Conservation (phyloP, 2,113 vertebrate genomes). For the Microcebus lehilahytsara region DNA sequence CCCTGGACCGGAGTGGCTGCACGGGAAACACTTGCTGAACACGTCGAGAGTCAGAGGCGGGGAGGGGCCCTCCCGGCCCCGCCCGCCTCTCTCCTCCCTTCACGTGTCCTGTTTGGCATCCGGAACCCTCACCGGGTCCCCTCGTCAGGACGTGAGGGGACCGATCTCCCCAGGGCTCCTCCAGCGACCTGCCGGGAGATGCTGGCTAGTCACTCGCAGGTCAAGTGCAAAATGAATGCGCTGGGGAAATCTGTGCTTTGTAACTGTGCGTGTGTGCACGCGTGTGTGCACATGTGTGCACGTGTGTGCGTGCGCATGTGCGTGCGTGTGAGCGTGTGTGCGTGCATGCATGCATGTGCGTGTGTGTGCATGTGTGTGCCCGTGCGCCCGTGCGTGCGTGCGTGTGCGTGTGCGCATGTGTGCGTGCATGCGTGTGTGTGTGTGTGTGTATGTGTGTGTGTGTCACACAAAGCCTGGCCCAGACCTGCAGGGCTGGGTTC, state of each 20-base stretch:
- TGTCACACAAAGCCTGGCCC: neutral
- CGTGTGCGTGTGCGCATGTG: too few relatives aligned
- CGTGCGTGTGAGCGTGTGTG: fast-evolving
- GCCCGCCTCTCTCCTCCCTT: neutral
- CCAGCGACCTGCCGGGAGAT: neutral
- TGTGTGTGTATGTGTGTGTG: neutral
- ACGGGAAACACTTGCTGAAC: fast-evolving
- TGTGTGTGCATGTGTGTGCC: too few relatives aligned
- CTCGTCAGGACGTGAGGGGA: neutral
- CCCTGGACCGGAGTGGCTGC: neutral
- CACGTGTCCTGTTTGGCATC: neutral
- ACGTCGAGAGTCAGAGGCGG: fast-evolving
- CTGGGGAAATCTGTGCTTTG: neutral
- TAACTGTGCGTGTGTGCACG: neutral
- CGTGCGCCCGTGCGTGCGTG: too few relatives aligned
- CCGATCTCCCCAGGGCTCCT: neutral
- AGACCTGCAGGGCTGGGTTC: neutral
- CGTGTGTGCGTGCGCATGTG: too few relatives aligned
- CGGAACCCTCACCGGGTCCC: neutral
- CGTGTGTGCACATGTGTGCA: neutral
- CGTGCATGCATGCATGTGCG: too few relatives aligned
- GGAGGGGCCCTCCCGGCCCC: neutral
- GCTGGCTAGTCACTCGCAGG: too few relatives aligned
- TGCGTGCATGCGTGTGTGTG: too few relatives aligned
- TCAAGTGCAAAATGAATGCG: neutral